Conservation (phyloP, 2,888 invertebrate species). For the Cataglyphis albicans region DNA sequence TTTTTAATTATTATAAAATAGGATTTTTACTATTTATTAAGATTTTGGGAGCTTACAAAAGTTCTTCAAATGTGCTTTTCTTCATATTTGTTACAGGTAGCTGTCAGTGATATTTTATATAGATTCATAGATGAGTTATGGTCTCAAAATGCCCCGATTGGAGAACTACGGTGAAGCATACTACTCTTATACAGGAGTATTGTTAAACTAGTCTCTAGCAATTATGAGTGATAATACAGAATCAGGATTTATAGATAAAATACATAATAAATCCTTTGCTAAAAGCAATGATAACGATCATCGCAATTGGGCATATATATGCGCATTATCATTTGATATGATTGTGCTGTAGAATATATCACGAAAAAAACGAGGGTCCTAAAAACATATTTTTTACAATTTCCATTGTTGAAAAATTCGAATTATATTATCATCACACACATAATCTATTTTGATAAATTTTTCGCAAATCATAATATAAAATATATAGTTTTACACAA, state of each 20-base stretch:
- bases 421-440: constrained; percentile 48
- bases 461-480: constrained; percentile 46
- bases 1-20: background rate
- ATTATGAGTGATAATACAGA: constrained; percentile 35
- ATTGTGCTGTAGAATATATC: constrained; percentile 2
- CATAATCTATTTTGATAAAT: constrained; percentile 69
- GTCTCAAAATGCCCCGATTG: constrained; percentile 99
- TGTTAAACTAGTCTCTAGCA: constrained; percentile 45
- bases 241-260: constrained; percentile 14
- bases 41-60: background rate
- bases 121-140: constrained; percentile 98
- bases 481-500: constrained; percentile 68
- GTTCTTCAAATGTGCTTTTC: constrained; percentile 17
- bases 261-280: background rate
- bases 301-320: background rate
- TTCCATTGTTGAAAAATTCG: constrained; percentile 45
- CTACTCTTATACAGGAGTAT: constrained; percentile 51
- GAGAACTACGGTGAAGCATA: constrained; percentile 93
- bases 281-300: background rate
- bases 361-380: constrained; percentile 29
- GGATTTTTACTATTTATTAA: background rate
- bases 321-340: background rate
- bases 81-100: constrained; percentile 88
- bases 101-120: constrained; percentile 97
- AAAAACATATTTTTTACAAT: constrained; percentile 68